Conservation (phyloP, 2,888 invertebrate species). For the Dryococelus australis region DNA sequence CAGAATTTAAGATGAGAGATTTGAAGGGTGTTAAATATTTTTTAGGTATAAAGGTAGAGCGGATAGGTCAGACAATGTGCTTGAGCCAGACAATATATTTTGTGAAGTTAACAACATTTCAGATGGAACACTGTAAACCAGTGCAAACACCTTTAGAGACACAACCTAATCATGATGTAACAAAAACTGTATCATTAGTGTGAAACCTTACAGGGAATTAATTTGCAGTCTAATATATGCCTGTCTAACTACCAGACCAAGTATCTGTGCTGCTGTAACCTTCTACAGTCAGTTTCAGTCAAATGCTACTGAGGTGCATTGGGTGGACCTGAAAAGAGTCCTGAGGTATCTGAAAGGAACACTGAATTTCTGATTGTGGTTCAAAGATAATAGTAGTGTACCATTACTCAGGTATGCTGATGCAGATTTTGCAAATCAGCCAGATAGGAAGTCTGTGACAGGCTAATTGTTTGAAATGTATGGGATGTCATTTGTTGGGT, state of each 20-base stretch:
- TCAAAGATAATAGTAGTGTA: background rate
- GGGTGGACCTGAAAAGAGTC: background rate
- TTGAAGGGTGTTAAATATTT: background rate
- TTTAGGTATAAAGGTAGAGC: background rate
- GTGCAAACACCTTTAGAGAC: background rate
- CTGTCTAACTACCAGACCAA: background rate
- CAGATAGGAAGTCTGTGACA: no score
- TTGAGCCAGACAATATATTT: conserved; percentile 5
- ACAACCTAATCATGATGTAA: background rate
- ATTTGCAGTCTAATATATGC: conserved; percentile 20
- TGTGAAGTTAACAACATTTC: conserved; percentile 6
- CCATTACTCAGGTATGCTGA: no score
- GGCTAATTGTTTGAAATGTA: no score
- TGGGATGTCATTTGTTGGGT: no score
- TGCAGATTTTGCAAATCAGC: no score
- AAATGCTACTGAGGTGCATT: background rate
- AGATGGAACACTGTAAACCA: background rate
- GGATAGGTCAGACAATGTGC: no score
- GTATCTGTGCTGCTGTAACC: conserved; percentile 13
- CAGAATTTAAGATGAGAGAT: background rate
- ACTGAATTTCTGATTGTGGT: background rate
- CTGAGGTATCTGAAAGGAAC: background rate
- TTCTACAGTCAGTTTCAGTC: no score
- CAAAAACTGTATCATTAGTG: background rate
- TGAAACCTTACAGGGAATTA: no score